Conservation (phyloP, 2,888 invertebrate genomes). For the Cynaeus angustus region DNA sequence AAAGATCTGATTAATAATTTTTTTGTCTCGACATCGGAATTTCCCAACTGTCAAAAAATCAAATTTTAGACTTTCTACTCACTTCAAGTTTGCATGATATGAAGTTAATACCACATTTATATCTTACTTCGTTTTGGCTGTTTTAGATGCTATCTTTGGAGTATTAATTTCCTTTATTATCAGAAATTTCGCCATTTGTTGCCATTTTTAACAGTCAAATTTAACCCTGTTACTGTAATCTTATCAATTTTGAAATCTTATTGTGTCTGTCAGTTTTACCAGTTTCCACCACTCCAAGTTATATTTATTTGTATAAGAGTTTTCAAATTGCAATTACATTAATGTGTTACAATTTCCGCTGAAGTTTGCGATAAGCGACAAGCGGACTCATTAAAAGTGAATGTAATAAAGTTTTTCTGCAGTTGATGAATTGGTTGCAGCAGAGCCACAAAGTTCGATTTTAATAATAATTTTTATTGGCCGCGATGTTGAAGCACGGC, state of each 20-base stretch:
- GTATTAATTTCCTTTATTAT: not conserved
- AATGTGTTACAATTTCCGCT: not conserved
- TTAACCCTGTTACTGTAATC: not conserved
- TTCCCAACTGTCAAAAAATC: too few species aligned
- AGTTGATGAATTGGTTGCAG: not conserved
- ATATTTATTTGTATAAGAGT: not conserved
- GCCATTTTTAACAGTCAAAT: not conserved
- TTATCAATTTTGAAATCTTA: not conserved
- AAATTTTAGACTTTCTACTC: too few species aligned
- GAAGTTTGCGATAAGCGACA: not conserved
- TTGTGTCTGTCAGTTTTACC: not conserved
- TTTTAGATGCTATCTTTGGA: not conserved
- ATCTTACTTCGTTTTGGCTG: too few species aligned
- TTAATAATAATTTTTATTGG: too few species aligned
- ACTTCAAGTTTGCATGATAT: too few species aligned
- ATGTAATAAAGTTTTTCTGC: not conserved
- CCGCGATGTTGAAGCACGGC: not conserved
- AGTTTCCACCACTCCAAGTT: not conserved
- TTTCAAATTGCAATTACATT: too few species aligned
- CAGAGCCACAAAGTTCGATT: too few species aligned
- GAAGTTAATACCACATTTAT: too few species aligned
- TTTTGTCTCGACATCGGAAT: too few species aligned
- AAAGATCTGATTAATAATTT: too few species aligned
- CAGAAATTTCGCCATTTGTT: not conserved
- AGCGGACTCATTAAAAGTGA: not conserved